Evolutionary conservation across 1,140 invertebrate genomes (phyloP), one percentile per base, ranked within the genome.

Genomic region (Conopomorpha cramerella): DNA sequence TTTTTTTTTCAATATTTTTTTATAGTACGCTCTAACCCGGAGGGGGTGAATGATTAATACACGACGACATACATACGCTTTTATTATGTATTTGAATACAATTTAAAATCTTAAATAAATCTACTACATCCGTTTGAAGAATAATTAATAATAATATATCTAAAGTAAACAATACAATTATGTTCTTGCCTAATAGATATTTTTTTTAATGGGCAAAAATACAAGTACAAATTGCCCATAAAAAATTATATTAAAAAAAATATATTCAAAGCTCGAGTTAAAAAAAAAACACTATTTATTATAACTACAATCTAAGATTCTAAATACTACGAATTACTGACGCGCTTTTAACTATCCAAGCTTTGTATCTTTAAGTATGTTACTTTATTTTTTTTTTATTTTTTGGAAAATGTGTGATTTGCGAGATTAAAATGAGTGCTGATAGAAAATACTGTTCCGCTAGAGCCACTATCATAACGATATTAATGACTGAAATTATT

Each of bases 11-110:
- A 45, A 37, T 51, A 45, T 48, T 38, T 46, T 48, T 45, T 47
- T 42, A 55, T 60, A 58, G 50, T 51, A 45, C 40, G 55, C 62
- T 58, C 66, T 73, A 68, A 41, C 61, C 66, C 70, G 66, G 61
- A 60, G 55, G 36, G 64, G 65, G 61, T 44, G 47, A 59, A 53
- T 56, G 49, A 51, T 51, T 10, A 31, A 41, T 41, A 67, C 62
- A 68, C 66, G 64, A 70, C 70, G 66, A 74, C 70, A 61, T 55
- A 65, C 37, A 61, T 43, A 51, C 41, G 13, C 38, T 37, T 46
- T 53, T 53, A 46, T 39, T 40, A 41, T 53, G 45, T 54, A n/a
- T n/a, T n/a, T n/a, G n/a, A n/a, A n/a, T n/a, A n/a, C n/a, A 51
- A 47, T 49, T 42, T 27, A 38, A 37, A 41, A 41, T 40, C 31